Base-by-base conservation (phyloP, 2,888 invertebrate species). In the Panopea generosa region DNA sequence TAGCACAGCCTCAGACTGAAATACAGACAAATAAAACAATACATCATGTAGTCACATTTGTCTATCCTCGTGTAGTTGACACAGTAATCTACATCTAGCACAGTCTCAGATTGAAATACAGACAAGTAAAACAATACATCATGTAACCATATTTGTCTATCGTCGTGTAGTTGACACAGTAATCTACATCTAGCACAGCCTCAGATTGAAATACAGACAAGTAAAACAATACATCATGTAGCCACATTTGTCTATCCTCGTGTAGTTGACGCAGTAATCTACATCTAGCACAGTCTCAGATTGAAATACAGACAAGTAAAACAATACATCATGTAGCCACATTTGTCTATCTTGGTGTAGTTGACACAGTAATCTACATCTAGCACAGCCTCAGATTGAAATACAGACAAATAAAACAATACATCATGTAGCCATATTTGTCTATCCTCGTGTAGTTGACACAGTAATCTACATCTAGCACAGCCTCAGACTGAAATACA, bases 191-290 rank as follows among this genome's bases (percentile, higher is more conserved):
- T 22, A 80, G 60, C 86, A 97, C 96, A 1, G 65, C 62, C 26
- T 82, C 83, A 61, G 63, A 49, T 84, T 85, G 72, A n/a, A n/a
- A n/a, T n/a, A n/a, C n/a, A n/a, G n/a, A n/a, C n/a, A n/a, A n/a
- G n/a, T n/a, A 16, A 97, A 97, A 91, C 98, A 98, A 92, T 97
- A 97, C 0, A 97, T 97, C 93, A 98, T 97, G 0, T 96, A 96
- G 95, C 88, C 97, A 97, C 88, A 96, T n/a, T 55, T 33, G 11
- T 80, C 75, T 3, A 55, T 47, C 16, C 66, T 63, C 11, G 70
- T 69, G 74, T 87, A 87, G 52, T 76, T 67, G 26, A 72, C 70
- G 72, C 89, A 88, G 74, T 86, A 86, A 63, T 87, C 87, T 6
- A 74, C 72, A 60, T 84, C 83, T 22, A 80, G 60, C 86, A 97